phyloP scores from a whole-genome alignment of 2,797 vertebrate genomes.

The Poecilia gillii region DNA sequence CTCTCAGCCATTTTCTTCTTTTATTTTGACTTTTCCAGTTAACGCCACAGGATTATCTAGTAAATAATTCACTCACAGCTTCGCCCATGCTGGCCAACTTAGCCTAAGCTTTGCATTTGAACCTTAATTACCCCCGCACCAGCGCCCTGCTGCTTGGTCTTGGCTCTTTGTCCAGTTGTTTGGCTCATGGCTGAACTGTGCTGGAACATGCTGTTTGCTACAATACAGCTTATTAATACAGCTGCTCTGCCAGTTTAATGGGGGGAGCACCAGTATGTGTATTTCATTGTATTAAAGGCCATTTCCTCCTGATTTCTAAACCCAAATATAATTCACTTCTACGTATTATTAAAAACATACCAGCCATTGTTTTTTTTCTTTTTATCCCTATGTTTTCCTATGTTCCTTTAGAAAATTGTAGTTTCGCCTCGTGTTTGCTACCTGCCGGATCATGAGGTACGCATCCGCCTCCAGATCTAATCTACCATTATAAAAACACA shows the following conservation, averaged over 20 bases:
- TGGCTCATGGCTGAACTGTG: neutral
- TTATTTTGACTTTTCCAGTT: too few species aligned
- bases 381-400: neutral
- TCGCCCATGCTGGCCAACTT: neutral
- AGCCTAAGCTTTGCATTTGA: neutral
- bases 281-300: neutral
- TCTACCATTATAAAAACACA: neutral
- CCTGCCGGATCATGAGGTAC: neutral
- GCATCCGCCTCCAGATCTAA: neutral
- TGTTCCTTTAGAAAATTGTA: neutral
- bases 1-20: neutral
- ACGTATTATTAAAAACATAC: neutral
- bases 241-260: neutral
- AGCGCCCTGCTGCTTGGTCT: neutral
- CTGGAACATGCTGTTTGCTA: neutral
- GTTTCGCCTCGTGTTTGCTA: neutral
- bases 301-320: neutral
- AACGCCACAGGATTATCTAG: neutral
- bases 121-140: neutral
- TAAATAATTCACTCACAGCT: neutral
- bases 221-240: neutral
- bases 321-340: neutral
- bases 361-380: neutral
- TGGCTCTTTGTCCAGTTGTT: slow-evolving; percentile 4
- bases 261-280: neutral